These are phyloP conservation scores for Limenitis camilla DNA, from an alignment of 2,888 invertebrate species.

Conservation along the genomic window DNA sequence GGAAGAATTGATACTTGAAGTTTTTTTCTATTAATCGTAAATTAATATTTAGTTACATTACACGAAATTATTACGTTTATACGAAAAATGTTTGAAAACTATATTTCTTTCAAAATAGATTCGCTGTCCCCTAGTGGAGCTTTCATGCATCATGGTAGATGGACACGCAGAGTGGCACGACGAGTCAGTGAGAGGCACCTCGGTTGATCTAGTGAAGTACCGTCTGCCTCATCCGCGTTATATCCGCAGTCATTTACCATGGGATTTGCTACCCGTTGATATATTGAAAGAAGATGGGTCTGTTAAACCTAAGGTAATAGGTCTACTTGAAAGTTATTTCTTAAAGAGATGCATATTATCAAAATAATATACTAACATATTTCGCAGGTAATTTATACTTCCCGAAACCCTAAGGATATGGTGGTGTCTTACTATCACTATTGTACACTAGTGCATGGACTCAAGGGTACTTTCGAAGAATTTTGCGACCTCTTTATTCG, in stretches of 20 bases:
- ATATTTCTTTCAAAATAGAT: constrained; percentile 46
- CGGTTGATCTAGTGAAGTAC: constrained; percentile 80
- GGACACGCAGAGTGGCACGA: constrained; percentile 75
- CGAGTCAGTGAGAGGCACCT: constrained; percentile 78
- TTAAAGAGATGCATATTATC: background rate
- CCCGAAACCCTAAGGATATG: constrained; percentile 92
- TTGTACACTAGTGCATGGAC: constrained; percentile 80
- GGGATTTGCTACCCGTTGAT: constrained; percentile 79
- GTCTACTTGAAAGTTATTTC: too few relatives aligned
- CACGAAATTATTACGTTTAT: too few relatives aligned
- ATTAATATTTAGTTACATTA: too few relatives aligned
- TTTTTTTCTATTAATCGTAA: too few relatives aligned
- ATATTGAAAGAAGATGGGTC: constrained; percentile 77
- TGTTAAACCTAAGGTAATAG: constrained; percentile 81
- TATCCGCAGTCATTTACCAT: constrained; percentile 83
- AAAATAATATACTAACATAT: background rate
- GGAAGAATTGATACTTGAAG: too few relatives aligned
- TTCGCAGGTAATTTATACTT: constrained; percentile 85
- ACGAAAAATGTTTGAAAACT: too few relatives aligned
- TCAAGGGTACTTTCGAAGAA: constrained; percentile 79
- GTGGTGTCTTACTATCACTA: constrained; percentile 92
- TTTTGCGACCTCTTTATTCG: constrained; percentile 83
- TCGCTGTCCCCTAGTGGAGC: constrained; percentile 84
- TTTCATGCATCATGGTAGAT: constrained; percentile 77
- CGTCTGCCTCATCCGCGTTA: constrained; percentile 80